phyloP scores from a whole-genome alignment of 2,888 invertebrate genomes.

The Leptura quadrifasciata region DNA sequence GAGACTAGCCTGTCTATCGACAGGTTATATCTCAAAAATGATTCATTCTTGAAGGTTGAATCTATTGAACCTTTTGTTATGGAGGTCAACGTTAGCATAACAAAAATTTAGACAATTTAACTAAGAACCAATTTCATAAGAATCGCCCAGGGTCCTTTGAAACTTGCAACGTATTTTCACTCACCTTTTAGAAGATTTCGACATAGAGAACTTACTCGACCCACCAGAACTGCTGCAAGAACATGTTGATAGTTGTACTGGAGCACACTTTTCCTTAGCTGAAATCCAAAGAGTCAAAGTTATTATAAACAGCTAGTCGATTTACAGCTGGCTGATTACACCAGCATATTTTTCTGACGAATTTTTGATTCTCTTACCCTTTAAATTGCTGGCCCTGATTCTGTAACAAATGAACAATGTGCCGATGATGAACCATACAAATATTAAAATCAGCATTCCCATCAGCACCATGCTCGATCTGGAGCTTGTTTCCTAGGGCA shows the following conservation, averaged over 20 bases:
- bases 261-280: conserved; percentile 35
- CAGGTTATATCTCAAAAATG: too few relatives aligned
- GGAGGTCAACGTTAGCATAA: too few relatives aligned
- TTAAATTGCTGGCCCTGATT: conserved; percentile 53
- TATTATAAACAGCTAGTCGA: background rate
- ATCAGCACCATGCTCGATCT: conserved; percentile 59
- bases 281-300: background rate
- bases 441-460: conserved; percentile 67
- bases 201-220: conserved; percentile 1
- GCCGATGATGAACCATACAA: conserved; percentile 71
- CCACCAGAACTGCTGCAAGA: background rate
- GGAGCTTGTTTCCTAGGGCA: conserved; percentile 19
- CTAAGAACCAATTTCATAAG: too few relatives aligned
- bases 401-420: conserved; percentile 69
- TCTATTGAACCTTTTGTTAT: too few relatives aligned
- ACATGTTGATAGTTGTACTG: conserved; percentile 41
- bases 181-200: conserved; percentile 37
- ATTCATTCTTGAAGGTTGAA: too few relatives aligned
- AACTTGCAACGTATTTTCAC: background rate
- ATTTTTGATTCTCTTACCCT: conserved; percentile 24
- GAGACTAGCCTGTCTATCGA: too few relatives aligned
- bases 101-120: too few relatives aligned
- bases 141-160: too few relatives aligned
- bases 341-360: background rate
- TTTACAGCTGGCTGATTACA: background rate